Base-by-base conservation (phyloP, 2,888 invertebrate genomes). In the Erebia aethiops region DNA sequence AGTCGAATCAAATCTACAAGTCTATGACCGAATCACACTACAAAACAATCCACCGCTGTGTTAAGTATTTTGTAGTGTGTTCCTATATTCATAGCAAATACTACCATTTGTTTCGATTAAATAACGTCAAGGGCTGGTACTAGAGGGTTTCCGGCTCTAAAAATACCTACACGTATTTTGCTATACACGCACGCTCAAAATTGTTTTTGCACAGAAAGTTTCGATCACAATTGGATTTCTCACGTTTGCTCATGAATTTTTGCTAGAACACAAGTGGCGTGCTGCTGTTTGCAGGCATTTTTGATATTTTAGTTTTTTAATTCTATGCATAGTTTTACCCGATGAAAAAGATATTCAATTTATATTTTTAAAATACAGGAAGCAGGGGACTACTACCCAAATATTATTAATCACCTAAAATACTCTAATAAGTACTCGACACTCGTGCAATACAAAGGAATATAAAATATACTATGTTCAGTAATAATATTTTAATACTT, bases 171-270 rank as follows among this genome's bases (percentile, higher is more conserved):
- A 79, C 79, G 71, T 76, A 75, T 74, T 43, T 73, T 74, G 77
- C 78, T 79, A 75, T 70, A 79, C 80, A 76, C 71, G 76, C 75
- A 76, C 77, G 73, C 75, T 72, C 72, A 63, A 70, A 71, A 70
- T 67, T 74, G 70, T 74, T 72, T 66, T 67, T 74, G 76, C 76
- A 75, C 77, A 73, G 73, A 72, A 71, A 69, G 67, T 70, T 69
- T 70, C 71, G 68, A 75, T 75, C 75, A 76, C 76, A 72, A 71
- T 71, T 73, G 66, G 70, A 71, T 75, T 67, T 71, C 54, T 67
- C 62, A 70, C 51, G 66, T 70, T 73, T 71, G 58, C 66, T 73
- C 71, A 69, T 71, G 67, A 69, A 67, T 73, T 62, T 46, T 63
- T 71, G 67, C 67, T 67, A 62, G 67, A 62, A 73, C 73, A 69